Conservation (phyloP, 23 tunicate species). For the Corella eumyota region DNA sequence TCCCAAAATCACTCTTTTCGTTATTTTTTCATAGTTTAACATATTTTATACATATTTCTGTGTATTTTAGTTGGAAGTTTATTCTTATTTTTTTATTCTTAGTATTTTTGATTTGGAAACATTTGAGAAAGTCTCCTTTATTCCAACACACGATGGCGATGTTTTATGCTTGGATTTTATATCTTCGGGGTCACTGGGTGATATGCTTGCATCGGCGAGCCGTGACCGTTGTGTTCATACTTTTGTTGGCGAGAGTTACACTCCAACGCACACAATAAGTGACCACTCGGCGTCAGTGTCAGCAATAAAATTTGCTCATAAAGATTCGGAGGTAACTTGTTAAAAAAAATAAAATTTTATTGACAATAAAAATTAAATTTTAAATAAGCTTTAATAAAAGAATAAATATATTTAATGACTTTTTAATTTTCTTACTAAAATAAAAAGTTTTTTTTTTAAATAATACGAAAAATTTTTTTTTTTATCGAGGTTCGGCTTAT, state of each 20-base stretch:
- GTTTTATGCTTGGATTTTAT: slow-evolving; percentile 44
- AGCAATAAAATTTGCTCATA: slow-evolving; percentile 46
- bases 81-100: too few relatives aligned
- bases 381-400: too few relatives aligned
- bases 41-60: too few relatives aligned
- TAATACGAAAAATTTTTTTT: too few relatives aligned
- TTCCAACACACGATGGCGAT: slow-evolving; percentile 57
- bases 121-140: slow-evolving; percentile 16
- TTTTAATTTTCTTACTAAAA: too few relatives aligned
- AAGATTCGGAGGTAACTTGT: slow-evolving; percentile 26
- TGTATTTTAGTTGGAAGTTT: too few relatives aligned
- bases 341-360: too few relatives aligned
- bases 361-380: too few relatives aligned
- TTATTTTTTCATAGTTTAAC: too few relatives aligned
- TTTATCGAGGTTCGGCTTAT: slow-evolving; percentile 30
- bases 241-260: slow-evolving; percentile 18
- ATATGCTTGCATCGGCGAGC: slow-evolving; percentile 63
- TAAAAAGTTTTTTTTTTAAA: too few relatives aligned
- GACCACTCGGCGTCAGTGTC: slow-evolving; percentile 80
- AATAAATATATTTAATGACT: too few relatives aligned
- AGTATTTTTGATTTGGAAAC: slow-evolving; percentile 29
- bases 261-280: slow-evolving; percentile 59
- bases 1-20: too few relatives aligned
- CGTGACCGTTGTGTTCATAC: slow-evolving; percentile 56
- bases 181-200: slow-evolving; percentile 11